Evolutionary conservation across 2,888 invertebrate genomes (phyloP), one percentile per base, ranked within the genome.

Genomic region (Biston betularia): DNA sequence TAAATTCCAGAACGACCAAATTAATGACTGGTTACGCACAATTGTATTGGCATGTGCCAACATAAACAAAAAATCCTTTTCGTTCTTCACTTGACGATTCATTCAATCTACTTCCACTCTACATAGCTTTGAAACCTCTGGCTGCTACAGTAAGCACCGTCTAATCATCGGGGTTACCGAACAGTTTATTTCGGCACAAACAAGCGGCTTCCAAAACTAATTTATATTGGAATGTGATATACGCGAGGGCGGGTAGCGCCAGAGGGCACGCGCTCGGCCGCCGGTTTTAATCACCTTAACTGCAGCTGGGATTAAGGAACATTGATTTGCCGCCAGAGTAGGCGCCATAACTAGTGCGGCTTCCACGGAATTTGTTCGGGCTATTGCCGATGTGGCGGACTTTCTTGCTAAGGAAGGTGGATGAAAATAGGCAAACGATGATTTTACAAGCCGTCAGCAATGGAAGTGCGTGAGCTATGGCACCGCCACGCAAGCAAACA

Each of bases 151-250:
- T 46, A 55, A 85, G 79, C 80, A 76, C 78, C 76, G 78, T 79
- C 84, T 87, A 86, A 88, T 89, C 85, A 84, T 79, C 75, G 76
- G 81, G 79, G 82, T 80, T 80, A 83, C 74, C 78, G 79, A 75
- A 75, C 77, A 83, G 83, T 79, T 86, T 86, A 89, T 90, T 89
- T 90, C 89, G 90, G 89, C 90, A 87, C 85, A 87, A 84, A 87
- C 66, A 86, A 85, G 85, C 78, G 80, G 81, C 81, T 79, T 80
- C 86, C 80, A 88, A 92, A 93, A 92, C 90, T 90, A 93, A 93
- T 93, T 93, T 92, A 90, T 90, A 92, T 89, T 86, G 93, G 93
- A 93, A 93, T 93, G 93, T 92, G 92, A 92, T 92, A 89, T 91
- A 92, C 88, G 88, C 86, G 82, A 83, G 86, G 84, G 81, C 83